These are phyloP conservation scores for Drosophila helvetica DNA, from an alignment of 2,888 invertebrate genomes.

Conservation along the genomic window DNA sequence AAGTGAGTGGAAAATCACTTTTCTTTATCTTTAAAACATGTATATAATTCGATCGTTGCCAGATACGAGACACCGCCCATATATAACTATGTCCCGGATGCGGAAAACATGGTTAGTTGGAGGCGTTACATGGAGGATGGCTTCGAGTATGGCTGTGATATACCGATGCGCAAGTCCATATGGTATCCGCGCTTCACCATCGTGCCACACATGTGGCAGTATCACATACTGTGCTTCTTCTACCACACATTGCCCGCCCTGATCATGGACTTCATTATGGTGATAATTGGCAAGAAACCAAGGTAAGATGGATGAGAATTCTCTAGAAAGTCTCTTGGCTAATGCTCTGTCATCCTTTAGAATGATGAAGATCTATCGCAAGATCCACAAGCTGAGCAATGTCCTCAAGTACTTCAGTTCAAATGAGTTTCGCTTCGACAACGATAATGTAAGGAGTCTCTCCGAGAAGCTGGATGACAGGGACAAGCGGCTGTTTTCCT, in stretches of 20 bases:
- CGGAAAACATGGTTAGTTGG: slow-evolving; percentile 93
- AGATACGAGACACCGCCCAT: slow-evolving; percentile 80
- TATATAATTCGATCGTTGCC: too few species aligned
- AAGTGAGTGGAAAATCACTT: slow-evolving; percentile 59
- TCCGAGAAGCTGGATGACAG: slow-evolving; percentile 83
- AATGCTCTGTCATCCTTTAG: slow-evolving; percentile 82
- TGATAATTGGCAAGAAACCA: slow-evolving; percentile 81
- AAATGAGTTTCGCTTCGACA: slow-evolving; percentile 89
- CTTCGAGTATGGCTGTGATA: slow-evolving; percentile 84
- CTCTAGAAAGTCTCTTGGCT: too few species aligned
- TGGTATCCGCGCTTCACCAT: slow-evolving; percentile 88
- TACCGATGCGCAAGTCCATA: slow-evolving; percentile 88
- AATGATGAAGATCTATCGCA: slow-evolving; percentile 91
- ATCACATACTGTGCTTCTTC: slow-evolving; percentile 85
- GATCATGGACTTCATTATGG: slow-evolving; percentile 85
- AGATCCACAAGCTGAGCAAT: slow-evolving; percentile 92
- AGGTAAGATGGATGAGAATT: slow-evolving; percentile 77
- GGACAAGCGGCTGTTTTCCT: slow-evolving; percentile 87
- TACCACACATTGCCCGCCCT: slow-evolving; percentile 88
- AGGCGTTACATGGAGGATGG: slow-evolving; percentile 86
- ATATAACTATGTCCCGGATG: slow-evolving; percentile 95
- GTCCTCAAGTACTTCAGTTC: slow-evolving; percentile 91
- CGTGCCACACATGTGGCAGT: slow-evolving; percentile 84
- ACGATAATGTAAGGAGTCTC: slow-evolving; percentile 85
- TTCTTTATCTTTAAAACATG: too few species aligned